Evolutionary conservation across 2,888 invertebrate genomes (phyloP), one percentile per base, ranked within the genome.

Genomic region (Heliconius ethilla): DNA sequence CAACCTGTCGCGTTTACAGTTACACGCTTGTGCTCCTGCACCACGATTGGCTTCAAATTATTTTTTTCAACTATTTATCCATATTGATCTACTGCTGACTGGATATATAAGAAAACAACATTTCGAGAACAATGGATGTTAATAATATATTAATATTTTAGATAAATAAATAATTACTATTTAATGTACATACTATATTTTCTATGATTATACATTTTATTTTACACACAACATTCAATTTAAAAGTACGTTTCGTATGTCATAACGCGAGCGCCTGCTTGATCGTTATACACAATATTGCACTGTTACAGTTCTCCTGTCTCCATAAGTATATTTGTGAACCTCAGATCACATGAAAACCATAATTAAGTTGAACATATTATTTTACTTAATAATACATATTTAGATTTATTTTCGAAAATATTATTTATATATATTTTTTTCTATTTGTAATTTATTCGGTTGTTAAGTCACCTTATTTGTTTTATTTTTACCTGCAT

Each of bases 71-170:
- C 51, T 51, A 51, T 7, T 51, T 45, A 51, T 51, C 18, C 22
- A 7, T 51, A 18, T 51, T 18, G 15, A 15, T 51, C 51, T 55
- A 25, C 10, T 18, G 18, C 18, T 29, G 22, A 11, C 11, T 27
- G 40, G 63, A 40, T 40, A 63, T 70, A 45, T 45, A 83, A 82
- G 84, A 83, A 81, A 81, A 85, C 83, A 84, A 81, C 80, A 75
- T 81, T 83, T 86, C 84, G 86, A 89, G 88, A 90, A 91, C 88
- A 87, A 74, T 77, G 73, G 87, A 89, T 87, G 85, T 86, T 89
- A 88, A 86, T 89, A 85, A 91, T 91, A 91, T 91, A 92, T 91
- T 92, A 90, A 89, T 88, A 89, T 90, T 90, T 90, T 87, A 86
- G 87, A 89, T 90, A 91, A 90, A 92, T 91, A 91, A 72, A 91